phyloP scores from a whole-genome alignment of 2,888 invertebrate species.

The Oscheius sp. region DNA sequence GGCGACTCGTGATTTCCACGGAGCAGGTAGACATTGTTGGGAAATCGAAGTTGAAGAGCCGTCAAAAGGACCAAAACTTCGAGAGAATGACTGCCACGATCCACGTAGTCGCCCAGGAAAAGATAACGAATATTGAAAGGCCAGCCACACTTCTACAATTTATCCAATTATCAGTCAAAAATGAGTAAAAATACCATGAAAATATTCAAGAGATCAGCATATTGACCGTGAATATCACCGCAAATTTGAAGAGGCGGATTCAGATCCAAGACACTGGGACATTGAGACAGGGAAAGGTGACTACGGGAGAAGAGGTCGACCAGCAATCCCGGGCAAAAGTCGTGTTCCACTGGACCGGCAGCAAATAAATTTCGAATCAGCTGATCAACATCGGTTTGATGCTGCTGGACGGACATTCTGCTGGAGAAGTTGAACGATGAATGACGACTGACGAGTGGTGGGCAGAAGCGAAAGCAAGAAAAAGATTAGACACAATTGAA shows the following conservation, averaged over 20 bases:
- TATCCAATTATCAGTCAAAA: not conserved
- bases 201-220: not conserved
- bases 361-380: slow-evolving; percentile 42
- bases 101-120: not conserved
- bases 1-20: not conserved
- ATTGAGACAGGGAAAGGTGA: slow-evolving; percentile 11
- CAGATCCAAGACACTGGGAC: too few species aligned
- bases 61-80: not conserved
- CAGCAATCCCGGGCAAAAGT: slow-evolving; percentile 42
- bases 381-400: slow-evolving; percentile 14
- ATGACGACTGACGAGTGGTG: too few species aligned
- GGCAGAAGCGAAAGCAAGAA: too few species aligned
- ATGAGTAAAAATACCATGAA: not conserved
- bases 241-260: not conserved
- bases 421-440: too few species aligned
- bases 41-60: not conserved
- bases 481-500: too few species aligned
- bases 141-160: not conserved
- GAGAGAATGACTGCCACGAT: not conserved
- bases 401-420: too few species aligned
- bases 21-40: not conserved
- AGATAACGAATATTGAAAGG: not conserved
- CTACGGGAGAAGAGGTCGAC: slow-evolving; percentile 41
- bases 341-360: slow-evolving; percentile 46
- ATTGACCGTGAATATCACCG: not conserved